Base-by-base conservation (phyloP, 2,888 invertebrate genomes). In the Arge pagana region DNA sequence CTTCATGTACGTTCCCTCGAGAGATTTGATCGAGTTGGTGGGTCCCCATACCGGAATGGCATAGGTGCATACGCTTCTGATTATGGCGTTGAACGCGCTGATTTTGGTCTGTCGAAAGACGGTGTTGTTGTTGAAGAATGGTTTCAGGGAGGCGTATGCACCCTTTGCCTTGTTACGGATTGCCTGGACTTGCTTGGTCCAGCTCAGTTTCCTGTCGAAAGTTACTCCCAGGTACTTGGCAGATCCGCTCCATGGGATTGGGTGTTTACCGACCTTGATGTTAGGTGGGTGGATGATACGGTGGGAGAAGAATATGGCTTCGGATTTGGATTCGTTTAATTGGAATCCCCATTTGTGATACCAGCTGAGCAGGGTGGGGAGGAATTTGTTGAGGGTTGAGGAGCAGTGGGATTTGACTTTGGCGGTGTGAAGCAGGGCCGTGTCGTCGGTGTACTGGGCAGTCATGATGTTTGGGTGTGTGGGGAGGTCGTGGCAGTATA, bases 41-140 rank as follows among this genome's bases (percentile, higher is more conserved):
- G 36, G 6, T 2, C 33, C 39, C 39, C 48, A 45, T 8, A 49
- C 13, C 0, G 52, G 54, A 4, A 55, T 48, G 0, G 48, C 52
- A 8, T 55, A 55, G 4, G 55, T 42, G 48, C 41, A 28, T 15
- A 56, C 53, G 31, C 43, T 53, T 10, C 39, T 35, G 1, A 53
- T 49, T 11, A 53, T 56, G 16, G 56, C 53, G 11, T 56, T 56
- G 15, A 56, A 51, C 10, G 53, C 40, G 2, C 48, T 31, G 3
- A 26, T 3, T 36, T 56, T 56, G 16, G 43, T 50, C 16, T 23
- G 11, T 0, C 11, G 5, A 26, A 50, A 43, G 1, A 55, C 15
- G n/a, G 33, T 4, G 3, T 42, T 26, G 10, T 45, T 55, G 8
- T 10, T 16, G 16, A 55, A 48, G 10, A 52, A 52, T 8, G 52